Conservation (phyloP, 2,797 vertebrate genomes). For the Eulemur albifrons region DNA sequence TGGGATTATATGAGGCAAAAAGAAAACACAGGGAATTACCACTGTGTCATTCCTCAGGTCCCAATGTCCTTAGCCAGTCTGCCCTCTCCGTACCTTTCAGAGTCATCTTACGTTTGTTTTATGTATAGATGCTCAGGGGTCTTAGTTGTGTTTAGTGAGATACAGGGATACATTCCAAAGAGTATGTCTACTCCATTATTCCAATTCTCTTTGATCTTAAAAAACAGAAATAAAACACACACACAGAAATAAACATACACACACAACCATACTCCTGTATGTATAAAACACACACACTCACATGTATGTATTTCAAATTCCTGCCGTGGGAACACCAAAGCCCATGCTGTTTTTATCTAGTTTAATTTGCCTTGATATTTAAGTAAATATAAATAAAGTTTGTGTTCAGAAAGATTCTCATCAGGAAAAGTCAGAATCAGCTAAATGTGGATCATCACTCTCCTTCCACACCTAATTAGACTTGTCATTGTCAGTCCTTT, state of each 20-base stretch:
- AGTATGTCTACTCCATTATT: not conserved
- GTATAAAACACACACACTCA: not conserved
- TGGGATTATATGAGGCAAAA: not conserved
- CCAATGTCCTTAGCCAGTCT: not conserved
- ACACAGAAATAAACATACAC: not conserved
- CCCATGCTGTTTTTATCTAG: not conserved
- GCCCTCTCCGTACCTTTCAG: not conserved
- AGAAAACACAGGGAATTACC: not conserved
- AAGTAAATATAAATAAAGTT: not conserved
- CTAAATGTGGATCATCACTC: slow-evolving; percentile 50
- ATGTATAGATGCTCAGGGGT: not conserved
- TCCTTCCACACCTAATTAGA: slow-evolving; percentile 50
- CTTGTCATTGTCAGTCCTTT: slow-evolving; percentile 11
- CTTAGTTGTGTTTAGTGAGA: not conserved
- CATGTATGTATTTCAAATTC: not conserved
- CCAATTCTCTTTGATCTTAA: not conserved
- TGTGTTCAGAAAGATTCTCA: not conserved
- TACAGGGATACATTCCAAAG: not conserved
- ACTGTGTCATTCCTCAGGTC: not conserved
- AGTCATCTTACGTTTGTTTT: not conserved
- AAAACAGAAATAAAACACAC: not conserved
- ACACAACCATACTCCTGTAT: not conserved
- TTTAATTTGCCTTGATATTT: not conserved
- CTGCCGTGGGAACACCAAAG: not conserved
- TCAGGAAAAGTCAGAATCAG: slow-evolving; percentile 11